Conservation (phyloP, 1,140 invertebrate genomes). For the Triops cancriformis region DNA sequence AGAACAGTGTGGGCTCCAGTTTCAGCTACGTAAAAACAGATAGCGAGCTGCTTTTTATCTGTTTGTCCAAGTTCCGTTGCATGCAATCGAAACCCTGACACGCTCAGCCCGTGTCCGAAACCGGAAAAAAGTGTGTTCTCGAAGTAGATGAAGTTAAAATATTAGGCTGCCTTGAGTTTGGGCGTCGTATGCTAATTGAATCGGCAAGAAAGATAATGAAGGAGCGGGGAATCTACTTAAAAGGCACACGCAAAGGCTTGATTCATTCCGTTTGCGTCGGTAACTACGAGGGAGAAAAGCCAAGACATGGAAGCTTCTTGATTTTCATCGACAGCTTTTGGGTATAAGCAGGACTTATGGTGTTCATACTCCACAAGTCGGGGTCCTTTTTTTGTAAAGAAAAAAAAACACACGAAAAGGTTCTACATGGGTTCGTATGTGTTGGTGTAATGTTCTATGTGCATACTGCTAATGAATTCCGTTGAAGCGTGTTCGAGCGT, state of each 20-base stretch:
- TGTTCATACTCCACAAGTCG: background rate
- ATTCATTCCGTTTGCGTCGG: slow-evolving; percentile 1
- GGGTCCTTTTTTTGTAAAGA: background rate
- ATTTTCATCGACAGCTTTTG: slow-evolving; percentile 1
- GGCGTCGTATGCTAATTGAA: background rate
- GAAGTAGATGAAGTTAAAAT: background rate
- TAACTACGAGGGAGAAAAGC: background rate
- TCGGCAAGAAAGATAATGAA: slow-evolving; percentile 10
- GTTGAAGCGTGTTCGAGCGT: background rate
- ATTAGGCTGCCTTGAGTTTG: background rate
- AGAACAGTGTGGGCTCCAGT: too few species aligned
- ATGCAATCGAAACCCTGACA: too few species aligned
- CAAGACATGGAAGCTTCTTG: slow-evolving; percentile 1
- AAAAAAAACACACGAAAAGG: too few species aligned
- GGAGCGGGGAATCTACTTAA: background rate
- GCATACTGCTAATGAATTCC: background rate
- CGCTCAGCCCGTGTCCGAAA: background rate
- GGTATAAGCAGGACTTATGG: background rate
- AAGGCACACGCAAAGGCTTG: slow-evolving; percentile 6
- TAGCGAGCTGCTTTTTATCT: too few species aligned
- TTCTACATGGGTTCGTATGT: background rate
- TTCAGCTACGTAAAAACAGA: too few species aligned
- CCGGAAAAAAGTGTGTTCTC: background rate
- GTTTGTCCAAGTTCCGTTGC: too few species aligned
- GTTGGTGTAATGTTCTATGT: background rate